These are phyloP conservation scores for Schizothorax lantsangensis DNA, from an alignment of 2,797 vertebrate genomes.

Conservation along the genomic window DNA sequence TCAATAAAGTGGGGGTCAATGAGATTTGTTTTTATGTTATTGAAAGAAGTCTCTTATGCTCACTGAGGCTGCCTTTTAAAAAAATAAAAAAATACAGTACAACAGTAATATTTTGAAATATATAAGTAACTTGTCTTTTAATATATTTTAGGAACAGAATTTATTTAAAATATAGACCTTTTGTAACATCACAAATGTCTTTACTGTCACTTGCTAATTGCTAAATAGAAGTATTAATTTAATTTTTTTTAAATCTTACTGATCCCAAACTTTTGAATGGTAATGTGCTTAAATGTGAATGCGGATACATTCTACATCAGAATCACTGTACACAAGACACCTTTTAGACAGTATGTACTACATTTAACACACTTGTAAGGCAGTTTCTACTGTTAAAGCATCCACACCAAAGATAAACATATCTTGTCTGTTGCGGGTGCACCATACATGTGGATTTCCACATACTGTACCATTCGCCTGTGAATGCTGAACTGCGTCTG, in stretches of 20 bases:
- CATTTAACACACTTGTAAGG: background rate
- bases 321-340: background rate
- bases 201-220: background rate
- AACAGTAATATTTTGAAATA: background rate
- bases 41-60: background rate
- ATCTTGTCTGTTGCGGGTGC: background rate
- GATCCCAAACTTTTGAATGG: background rate
- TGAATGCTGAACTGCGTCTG: background rate
- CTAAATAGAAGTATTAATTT: no score
- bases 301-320: background rate
- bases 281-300: background rate
- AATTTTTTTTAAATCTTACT: no score
- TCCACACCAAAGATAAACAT: constrained; percentile 21
- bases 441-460: background rate
- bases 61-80: background rate
- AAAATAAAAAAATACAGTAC: background rate
- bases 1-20: background rate
- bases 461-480: background rate
- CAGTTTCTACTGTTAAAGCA: background rate
- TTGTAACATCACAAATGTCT: background rate
- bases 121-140: no score
- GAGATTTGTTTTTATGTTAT: background rate
- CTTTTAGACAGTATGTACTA: background rate
- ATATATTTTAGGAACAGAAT: no score
- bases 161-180: background rate